These are phyloP conservation scores for Magallana angulata DNA, from an alignment of 1,140 invertebrate genomes.

Conservation along the genomic window DNA sequence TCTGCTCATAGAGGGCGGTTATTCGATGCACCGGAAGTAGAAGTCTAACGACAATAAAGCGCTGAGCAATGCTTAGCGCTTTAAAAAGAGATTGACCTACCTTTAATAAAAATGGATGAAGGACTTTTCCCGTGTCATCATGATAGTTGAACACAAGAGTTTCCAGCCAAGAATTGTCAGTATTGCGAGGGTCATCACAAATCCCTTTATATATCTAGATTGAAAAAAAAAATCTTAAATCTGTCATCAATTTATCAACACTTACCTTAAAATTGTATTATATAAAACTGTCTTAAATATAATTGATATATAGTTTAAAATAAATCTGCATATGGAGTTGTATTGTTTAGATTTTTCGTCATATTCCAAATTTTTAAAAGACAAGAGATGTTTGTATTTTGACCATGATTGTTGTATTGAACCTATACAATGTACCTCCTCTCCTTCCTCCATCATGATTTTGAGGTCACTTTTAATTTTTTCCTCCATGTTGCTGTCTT, in stretches of 20 bases:
- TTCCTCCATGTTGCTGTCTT: slow-evolving; percentile 81
- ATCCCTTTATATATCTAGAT: slow-evolving; percentile 89
- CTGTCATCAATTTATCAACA: background rate
- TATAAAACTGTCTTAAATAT: too few relatives aligned
- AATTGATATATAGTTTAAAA: too few relatives aligned
- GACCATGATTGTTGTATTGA: too few relatives aligned
- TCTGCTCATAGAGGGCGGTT: too few relatives aligned
- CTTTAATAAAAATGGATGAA: slow-evolving; percentile 83
- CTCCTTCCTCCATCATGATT: slow-evolving; percentile 87
- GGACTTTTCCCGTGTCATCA: slow-evolving; percentile 86
- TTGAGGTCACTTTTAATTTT: slow-evolving; percentile 82
- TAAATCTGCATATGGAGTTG: too few relatives aligned
- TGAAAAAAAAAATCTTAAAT: background rate
- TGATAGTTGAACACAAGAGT: slow-evolving; percentile 96
- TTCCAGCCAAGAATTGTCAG: slow-evolving; percentile 98
- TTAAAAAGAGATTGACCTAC: slow-evolving; percentile 78
- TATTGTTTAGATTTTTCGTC: too few relatives aligned
- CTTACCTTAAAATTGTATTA: background rate
- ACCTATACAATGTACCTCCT: slow-evolving; percentile 70
- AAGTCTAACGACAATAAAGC: too few relatives aligned
- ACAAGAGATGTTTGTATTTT: too few relatives aligned
- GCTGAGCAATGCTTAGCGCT: too few relatives aligned
- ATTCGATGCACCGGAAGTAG: too few relatives aligned
- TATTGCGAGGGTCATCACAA: slow-evolving; percentile 96
- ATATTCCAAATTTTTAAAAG: too few relatives aligned